Base-by-base conservation (phyloP, 2,888 invertebrate species). In the Tipula lateralis region DNA sequence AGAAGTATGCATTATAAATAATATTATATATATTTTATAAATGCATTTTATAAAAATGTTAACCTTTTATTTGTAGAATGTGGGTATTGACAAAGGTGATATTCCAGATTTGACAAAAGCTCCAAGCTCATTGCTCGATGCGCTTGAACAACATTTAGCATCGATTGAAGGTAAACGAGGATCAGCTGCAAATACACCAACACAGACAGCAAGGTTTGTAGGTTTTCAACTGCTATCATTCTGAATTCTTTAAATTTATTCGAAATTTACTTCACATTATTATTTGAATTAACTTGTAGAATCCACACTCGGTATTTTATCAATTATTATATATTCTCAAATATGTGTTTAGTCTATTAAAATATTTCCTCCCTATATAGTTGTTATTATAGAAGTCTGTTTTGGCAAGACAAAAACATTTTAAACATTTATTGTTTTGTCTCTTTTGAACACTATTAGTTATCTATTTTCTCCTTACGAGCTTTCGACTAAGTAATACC, bases 81-180 rank as follows among this genome's bases (percentile, higher is more conserved):
- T 99, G 87, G 99, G 99, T 84, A 98, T 99, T 88, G 99, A 99
- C 90, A 98, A 98, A 91, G 98, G 98, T 34, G 99, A 99, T 89
- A 99, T 99, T 90, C 99, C 99, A 80, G 99, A 99, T 91, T 92
- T 99, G 87, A 98, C 99, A 5, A 97, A 98, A 92, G 99, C 99
- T 0, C 99, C 99, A 1, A 97, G 98, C 90, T 98, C 98, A 89
- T 92, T 99, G 84, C 91, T 99, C 85, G 99, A 99, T 90, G 99
- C 99, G 0, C 91, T 99, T 87, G 99, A 99, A 89, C 97, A 98
- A 86, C 99, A 99, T 91, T 93, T 99, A 86, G 96, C 95, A 80
- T 94, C 96, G 0, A 91, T 99, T 85, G 99, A 99, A 89, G 99
- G 99, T 84, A 96, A 96, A 90, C 97, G 97, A 90, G 94, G 95